These are phyloP conservation scores for Enteromius unitaeniatus DNA, from an alignment of 2,797 vertebrate species.

Conservation along the genomic window DNA sequence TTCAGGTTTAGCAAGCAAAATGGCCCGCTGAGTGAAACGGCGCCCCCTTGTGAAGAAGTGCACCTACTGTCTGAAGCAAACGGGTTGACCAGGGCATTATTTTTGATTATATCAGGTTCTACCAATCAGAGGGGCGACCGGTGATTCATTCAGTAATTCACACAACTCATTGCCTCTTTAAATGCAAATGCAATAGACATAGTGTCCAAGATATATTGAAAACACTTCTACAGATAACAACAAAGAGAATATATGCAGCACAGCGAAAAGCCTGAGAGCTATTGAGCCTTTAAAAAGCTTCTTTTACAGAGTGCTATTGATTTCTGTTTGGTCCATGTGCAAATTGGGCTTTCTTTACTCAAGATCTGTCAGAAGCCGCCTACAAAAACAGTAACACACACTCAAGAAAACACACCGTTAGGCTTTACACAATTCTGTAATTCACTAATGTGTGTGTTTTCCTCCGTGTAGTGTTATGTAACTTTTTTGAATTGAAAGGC, in stretches of 20 bases:
- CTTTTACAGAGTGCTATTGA: constrained; percentile 29
- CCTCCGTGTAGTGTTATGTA: constrained; percentile 33
- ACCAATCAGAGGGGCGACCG: neutral
- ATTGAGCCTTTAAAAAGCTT: constrained; percentile 3
- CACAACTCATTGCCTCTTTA: constrained; percentile 2
- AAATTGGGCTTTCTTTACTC: constrained; percentile 1
- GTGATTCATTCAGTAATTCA: constrained; percentile 24
- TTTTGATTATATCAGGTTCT: constrained; percentile 9
- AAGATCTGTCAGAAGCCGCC: constrained; percentile 24
- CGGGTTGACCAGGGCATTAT: neutral
- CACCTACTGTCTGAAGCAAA: neutral
- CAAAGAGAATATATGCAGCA: neutral
- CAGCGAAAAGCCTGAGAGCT: neutral
- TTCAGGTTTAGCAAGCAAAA: neutral
- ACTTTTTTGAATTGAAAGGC: constrained; percentile 45
- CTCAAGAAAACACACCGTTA: neutral
- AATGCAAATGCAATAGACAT: constrained; percentile 31
- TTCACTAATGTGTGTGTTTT: constrained; percentile 37
- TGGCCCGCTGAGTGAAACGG: neutral
- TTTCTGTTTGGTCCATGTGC: neutral
- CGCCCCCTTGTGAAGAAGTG: constrained; percentile 42
- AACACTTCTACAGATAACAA: neutral
- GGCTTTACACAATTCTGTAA: constrained; percentile 32
- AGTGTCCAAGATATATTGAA: neutral
- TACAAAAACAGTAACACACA: constrained; percentile 9